phyloP scores from a whole-genome alignment of 2,797 vertebrate genomes.

The Rhinophrynus dorsalis region DNA sequence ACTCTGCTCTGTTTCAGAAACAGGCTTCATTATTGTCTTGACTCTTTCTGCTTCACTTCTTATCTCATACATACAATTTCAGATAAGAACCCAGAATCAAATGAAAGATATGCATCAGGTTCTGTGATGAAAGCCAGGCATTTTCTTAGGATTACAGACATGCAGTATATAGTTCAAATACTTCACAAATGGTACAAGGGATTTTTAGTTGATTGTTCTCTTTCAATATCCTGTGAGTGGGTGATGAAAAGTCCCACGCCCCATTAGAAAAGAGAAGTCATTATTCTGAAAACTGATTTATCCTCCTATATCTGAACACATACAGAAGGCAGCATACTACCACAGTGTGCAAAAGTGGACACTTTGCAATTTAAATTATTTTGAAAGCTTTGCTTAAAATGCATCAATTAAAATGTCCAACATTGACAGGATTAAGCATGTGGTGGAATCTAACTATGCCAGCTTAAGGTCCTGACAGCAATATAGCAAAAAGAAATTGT shows the following conservation, averaged over 20 bases:
- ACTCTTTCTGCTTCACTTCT: slow-evolving; percentile 31
- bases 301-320: background rate
- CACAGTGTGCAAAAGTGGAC: background rate
- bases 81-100: slow-evolving; percentile 35
- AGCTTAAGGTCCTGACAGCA: too few species aligned
- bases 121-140: slow-evolving; percentile 13
- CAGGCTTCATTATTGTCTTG: slow-evolving; percentile 39
- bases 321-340: background rate
- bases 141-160: background rate
- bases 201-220: slow-evolving; percentile 14
- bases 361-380: slow-evolving; percentile 1
- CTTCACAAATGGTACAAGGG: background rate
- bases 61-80: slow-evolving; percentile 38
- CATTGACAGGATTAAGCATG: background rate
- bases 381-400: background rate
- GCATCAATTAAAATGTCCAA: background rate
- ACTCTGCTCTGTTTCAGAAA: slow-evolving; percentile 44
- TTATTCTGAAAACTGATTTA: background rate
- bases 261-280: too few species aligned
- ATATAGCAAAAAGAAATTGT: too few species aligned
- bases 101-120: slow-evolving; percentile 9
- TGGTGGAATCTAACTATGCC: background rate
- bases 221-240: background rate
- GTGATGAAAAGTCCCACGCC: background rate
- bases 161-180: slow-evolving; percentile 11